Evolutionary conservation across 2,797 vertebrate species (phyloP).

Genomic region (Danio choprae): DNA sequence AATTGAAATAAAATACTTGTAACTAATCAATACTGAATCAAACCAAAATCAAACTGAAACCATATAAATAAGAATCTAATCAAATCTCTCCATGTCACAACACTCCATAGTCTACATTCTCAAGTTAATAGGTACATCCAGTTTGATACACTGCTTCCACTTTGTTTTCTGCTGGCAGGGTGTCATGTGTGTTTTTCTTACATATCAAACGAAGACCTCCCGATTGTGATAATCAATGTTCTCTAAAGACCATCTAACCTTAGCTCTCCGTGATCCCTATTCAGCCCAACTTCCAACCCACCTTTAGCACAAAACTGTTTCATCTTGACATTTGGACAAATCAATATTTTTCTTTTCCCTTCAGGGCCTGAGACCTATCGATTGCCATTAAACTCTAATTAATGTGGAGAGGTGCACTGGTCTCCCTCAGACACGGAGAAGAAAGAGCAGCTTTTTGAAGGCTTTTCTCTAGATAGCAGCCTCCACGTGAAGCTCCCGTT

Average conservation of each 20-base stretch:
- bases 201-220: constrained; percentile 3
- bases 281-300: constrained; percentile 27
- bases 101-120: neutral
- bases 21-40: no score
- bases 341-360: constrained; percentile 59
- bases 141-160: neutral
- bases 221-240: constrained; percentile 25
- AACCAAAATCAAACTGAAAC: no score
- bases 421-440: constrained; percentile 46
- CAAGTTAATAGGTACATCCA: neutral
- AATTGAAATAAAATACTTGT: no score
- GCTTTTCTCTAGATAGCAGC: constrained; percentile 33
- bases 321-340: constrained; percentile 66
- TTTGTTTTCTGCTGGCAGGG: constrained; percentile 1
- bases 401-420: constrained; percentile 56
- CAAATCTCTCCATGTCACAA: neutral
- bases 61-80: no score
- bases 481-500: constrained; percentile 26
- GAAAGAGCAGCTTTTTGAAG: constrained; percentile 43
- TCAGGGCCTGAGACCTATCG: constrained; percentile 60
- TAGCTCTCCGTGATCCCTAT: constrained; percentile 34
- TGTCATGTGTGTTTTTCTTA: constrained; percentile 8
- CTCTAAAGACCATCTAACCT: constrained; percentile 43
- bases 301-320: constrained; percentile 61
- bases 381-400: constrained; percentile 65